phyloP scores from a whole-genome alignment of 2,888 invertebrate genomes.

The Limnephilus rhombicus region DNA sequence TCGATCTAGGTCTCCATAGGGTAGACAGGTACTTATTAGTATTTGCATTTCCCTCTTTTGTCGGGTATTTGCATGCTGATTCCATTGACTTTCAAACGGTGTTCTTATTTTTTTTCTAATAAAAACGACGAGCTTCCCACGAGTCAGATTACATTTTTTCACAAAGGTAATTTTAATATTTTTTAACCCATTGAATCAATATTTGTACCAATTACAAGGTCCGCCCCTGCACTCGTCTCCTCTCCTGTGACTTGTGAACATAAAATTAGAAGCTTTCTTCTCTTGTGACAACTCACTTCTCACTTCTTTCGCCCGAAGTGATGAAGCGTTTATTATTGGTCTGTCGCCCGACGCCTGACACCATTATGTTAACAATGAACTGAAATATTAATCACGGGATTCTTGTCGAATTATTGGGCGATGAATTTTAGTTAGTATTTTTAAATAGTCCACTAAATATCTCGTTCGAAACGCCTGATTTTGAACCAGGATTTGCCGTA shows the following conservation, averaged over 20 bases:
- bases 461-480: not conserved
- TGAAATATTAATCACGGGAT: not conserved
- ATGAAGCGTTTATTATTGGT: conserved; percentile 13
- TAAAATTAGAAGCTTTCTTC: conserved; percentile 58
- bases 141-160: not conserved
- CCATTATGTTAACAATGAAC: conserved; percentile 1
- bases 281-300: conserved; percentile 55
- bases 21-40: too few relatives aligned
- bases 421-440: not conserved
- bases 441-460: not conserved
- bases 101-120: not conserved
- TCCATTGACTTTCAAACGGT: not conserved
- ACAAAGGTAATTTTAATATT: not conserved
- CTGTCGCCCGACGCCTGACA: conserved; percentile 8
- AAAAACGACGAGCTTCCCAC: not conserved
- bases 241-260: conserved; percentile 42
- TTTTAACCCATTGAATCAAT: not conserved
- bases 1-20: too few relatives aligned
- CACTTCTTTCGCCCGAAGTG: not conserved
- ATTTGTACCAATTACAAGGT: not conserved
- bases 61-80: too few relatives aligned
- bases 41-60: too few relatives aligned
- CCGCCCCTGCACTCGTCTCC: not conserved
- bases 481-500: not conserved
- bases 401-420: not conserved